These are phyloP conservation scores for Heteractis magnifica DNA, from an alignment of 92 coral and sea anemone species.

Conservation along the genomic window DNA sequence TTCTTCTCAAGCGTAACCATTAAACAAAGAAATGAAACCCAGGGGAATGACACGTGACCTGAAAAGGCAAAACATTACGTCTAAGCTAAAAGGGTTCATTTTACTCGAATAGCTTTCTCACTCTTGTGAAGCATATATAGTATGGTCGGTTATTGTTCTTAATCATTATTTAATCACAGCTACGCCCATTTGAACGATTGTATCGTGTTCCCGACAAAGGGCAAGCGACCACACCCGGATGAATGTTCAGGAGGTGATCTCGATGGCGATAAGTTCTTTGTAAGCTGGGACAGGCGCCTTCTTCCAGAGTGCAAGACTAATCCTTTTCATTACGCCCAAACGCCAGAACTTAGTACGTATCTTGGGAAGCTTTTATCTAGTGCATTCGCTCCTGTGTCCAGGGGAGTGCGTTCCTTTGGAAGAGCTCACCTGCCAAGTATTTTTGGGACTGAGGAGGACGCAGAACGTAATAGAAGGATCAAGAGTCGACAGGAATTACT, in stretches of 20 bases:
- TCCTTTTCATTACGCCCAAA: constrained; percentile 60
- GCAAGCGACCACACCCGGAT: constrained; percentile 85
- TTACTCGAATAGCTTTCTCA: too few relatives aligned
- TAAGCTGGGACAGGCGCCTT: constrained; percentile 48
- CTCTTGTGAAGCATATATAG: too few relatives aligned
- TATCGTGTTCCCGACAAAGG: constrained; percentile 65
- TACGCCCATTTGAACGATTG: constrained; percentile 84
- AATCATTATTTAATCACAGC: neutral
- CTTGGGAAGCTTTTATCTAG: neutral
- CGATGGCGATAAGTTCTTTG: constrained; percentile 43
- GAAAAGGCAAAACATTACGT: too few relatives aligned
- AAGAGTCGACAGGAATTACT: constrained; percentile 41
- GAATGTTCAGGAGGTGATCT: constrained; percentile 57
- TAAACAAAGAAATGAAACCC: too few relatives aligned
- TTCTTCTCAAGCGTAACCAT: too few relatives aligned
- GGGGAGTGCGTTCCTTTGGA: constrained; percentile 13
- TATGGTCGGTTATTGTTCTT: neutral
- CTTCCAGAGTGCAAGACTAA: constrained; percentile 31
- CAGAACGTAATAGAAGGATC: constrained; percentile 44
- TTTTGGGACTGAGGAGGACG: constrained; percentile 61
- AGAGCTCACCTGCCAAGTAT: constrained; percentile 31
- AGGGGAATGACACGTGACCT: too few relatives aligned
- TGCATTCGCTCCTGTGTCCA: constrained; percentile 8
- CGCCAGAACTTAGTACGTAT: neutral
- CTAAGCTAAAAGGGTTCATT: too few relatives aligned